These are phyloP conservation scores for Pagetopsis macropterus DNA, from an alignment of 2,797 vertebrate species.

Conservation along the genomic window DNA sequence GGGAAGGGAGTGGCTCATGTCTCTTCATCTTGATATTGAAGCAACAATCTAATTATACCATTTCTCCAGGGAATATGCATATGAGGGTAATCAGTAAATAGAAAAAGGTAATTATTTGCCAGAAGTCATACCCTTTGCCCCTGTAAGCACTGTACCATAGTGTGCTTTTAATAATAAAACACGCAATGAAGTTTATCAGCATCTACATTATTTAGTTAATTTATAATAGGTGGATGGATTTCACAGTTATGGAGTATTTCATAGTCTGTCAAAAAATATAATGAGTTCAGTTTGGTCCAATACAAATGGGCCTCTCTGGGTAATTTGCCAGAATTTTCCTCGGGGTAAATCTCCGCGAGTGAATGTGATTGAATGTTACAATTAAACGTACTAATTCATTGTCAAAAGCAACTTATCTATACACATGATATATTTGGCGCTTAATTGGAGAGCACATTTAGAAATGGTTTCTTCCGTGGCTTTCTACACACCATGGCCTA, in stretches of 20 bases:
- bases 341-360: constrained; percentile 67
- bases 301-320: constrained; percentile 75
- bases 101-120: constrained; percentile 82
- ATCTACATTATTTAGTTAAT: constrained; percentile 73
- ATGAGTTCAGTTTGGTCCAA: constrained; percentile 81
- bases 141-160: constrained; percentile 72
- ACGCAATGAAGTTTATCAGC: constrained; percentile 44
- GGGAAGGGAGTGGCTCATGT: constrained; percentile 70
- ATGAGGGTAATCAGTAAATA: constrained; percentile 83
- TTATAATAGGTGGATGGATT: constrained; percentile 81
- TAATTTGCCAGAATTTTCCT: constrained; percentile 78
- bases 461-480: constrained; percentile 69
- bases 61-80: constrained; percentile 77
- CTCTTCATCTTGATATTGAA: constrained; percentile 78
- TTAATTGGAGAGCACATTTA: constrained; percentile 80
- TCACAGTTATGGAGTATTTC: constrained; percentile 81
- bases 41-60: constrained; percentile 83
- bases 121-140: constrained; percentile 76
- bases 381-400: constrained; percentile 83
- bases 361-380: constrained; percentile 83
- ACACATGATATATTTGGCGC: constrained; percentile 80
- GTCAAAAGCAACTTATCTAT: constrained; percentile 82
- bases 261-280: constrained; percentile 80
- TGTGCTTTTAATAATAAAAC: constrained; percentile 36
- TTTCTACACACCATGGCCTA: constrained; percentile 67